Evolutionary conservation across 1,140 invertebrate genomes (phyloP).

Genomic region (Drosophila sp.): DNA sequence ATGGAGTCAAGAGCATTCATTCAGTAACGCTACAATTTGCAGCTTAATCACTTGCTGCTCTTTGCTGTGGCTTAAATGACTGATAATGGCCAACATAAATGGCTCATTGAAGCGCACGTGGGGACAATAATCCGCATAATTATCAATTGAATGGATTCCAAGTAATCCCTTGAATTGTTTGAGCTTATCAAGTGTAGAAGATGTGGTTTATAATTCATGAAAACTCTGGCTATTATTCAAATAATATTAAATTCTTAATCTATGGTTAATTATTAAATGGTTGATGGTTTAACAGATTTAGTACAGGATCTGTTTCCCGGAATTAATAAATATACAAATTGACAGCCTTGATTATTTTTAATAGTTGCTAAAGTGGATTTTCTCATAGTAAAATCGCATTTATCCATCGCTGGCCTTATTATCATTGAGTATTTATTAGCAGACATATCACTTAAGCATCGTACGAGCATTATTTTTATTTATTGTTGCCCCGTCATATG

Average conservation of each 20-base stretch:
- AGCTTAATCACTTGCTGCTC: conserved; percentile 61
- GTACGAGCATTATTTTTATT: conserved; percentile 50
- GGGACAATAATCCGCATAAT: conserved; percentile 1
- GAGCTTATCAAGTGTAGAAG: no score
- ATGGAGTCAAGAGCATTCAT: conserved; percentile 27
- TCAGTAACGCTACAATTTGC: conserved; percentile 68
- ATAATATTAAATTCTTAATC: no score
- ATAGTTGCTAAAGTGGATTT: not conserved
- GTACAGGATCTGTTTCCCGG: no score
- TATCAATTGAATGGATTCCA: no score
- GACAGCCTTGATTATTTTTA: no score
- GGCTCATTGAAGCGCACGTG: conserved; percentile 62
- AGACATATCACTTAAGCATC: conserved; percentile 46
- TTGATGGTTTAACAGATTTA: no score
- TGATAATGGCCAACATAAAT: conserved; percentile 47
- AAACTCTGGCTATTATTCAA: no score
- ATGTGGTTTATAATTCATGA: no score
- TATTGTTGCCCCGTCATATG: conserved; percentile 57
- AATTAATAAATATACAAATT: no score
- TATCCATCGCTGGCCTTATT: conserved; percentile 35
- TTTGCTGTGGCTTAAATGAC: conserved; percentile 53
- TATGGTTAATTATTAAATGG: no score
- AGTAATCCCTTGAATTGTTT: no score
- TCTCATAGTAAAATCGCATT: conserved; percentile 11
- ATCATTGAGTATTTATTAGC: conserved; percentile 5